Conservation (phyloP, 2,888 invertebrate genomes). For the Aromia moschata region DNA sequence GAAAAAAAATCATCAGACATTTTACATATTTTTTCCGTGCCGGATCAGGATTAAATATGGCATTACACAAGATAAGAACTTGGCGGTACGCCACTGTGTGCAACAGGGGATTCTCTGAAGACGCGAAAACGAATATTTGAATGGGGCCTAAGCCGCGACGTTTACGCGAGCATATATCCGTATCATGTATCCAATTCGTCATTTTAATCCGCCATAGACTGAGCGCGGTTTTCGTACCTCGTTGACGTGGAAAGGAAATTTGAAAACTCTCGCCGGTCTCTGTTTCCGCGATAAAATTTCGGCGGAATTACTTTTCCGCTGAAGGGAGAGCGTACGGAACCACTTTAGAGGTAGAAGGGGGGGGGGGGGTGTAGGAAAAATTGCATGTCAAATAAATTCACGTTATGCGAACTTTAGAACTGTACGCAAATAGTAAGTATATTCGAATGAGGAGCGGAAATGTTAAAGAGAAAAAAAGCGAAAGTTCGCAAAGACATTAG, state of each 20-base stretch:
- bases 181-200: slow-evolving; percentile 43
- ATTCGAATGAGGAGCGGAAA: too few species aligned
- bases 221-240: slow-evolving; percentile 30
- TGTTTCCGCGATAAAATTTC: slow-evolving; percentile 45
- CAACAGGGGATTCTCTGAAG: neutral
- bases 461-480: too few species aligned
- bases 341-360: too few species aligned
- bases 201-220: slow-evolving; percentile 41
- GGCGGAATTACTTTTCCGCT: slow-evolving; percentile 38
- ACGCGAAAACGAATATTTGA: neutral
- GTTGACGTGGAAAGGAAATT: slow-evolving; percentile 44
- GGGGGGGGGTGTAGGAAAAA: too few species aligned
- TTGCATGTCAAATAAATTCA: too few species aligned
- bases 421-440: too few species aligned
- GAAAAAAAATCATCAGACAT: neutral
- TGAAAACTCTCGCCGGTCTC: slow-evolving; percentile 42
- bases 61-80: neutral
- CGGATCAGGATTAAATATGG: neutral
- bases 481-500: too few species aligned
- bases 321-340: too few species aligned
- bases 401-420: too few species aligned
- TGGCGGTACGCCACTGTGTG: neutral
- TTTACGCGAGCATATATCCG: slow-evolving; percentile 29
- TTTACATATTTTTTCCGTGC: neutral
- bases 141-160: slow-evolving; percentile 4